Conservation (phyloP, 2,888 invertebrate species). For the Hirtodrosophila histrioides region DNA sequence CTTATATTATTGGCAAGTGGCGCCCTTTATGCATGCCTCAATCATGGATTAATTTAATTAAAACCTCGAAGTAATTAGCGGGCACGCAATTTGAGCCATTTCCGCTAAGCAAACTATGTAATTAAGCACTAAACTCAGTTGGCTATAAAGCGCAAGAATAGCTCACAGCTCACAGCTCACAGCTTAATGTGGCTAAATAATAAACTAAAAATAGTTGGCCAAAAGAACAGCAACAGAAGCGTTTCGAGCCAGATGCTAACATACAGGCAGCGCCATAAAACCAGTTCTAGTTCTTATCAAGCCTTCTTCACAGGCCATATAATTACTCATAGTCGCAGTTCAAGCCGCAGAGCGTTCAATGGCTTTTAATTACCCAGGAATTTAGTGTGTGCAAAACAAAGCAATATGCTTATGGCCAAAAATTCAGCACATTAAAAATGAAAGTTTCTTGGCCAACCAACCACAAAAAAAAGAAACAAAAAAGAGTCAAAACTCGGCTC, state of each 20-base stretch:
- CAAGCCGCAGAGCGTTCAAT: slow-evolving; percentile 56
- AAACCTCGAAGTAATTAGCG: slow-evolving; percentile 61
- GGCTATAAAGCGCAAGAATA: slow-evolving; percentile 8
- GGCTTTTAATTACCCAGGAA: slow-evolving; percentile 73
- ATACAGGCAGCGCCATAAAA: slow-evolving; percentile 36
- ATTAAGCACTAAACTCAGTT: slow-evolving; percentile 55
- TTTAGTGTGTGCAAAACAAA: slow-evolving; percentile 42
- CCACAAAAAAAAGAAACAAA: neutral
- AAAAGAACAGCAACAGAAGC: slow-evolving; percentile 23
- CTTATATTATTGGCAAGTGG: slow-evolving; percentile 45
- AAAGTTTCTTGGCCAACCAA: slow-evolving; percentile 59
- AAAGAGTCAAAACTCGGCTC: slow-evolving; percentile 44
- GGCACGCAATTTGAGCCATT: slow-evolving; percentile 52
- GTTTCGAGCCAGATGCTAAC: slow-evolving; percentile 2
- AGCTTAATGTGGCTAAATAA: slow-evolving; percentile 12
- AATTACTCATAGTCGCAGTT: slow-evolving; percentile 63
- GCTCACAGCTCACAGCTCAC: neutral
- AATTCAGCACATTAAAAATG: slow-evolving; percentile 72
- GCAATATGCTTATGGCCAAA: slow-evolving; percentile 51
- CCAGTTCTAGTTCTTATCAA: slow-evolving; percentile 77
- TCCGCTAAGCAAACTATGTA: slow-evolving; percentile 65
- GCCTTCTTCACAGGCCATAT: slow-evolving; percentile 66
- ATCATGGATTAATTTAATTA: slow-evolving; percentile 49
- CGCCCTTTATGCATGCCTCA: slow-evolving; percentile 52
- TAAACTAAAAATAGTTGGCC: slow-evolving; percentile 50